These are phyloP conservation scores for Varanus komodoensis DNA, from an alignment of 2,113 vertebrate genomes.

Conservation along the genomic window DNA sequence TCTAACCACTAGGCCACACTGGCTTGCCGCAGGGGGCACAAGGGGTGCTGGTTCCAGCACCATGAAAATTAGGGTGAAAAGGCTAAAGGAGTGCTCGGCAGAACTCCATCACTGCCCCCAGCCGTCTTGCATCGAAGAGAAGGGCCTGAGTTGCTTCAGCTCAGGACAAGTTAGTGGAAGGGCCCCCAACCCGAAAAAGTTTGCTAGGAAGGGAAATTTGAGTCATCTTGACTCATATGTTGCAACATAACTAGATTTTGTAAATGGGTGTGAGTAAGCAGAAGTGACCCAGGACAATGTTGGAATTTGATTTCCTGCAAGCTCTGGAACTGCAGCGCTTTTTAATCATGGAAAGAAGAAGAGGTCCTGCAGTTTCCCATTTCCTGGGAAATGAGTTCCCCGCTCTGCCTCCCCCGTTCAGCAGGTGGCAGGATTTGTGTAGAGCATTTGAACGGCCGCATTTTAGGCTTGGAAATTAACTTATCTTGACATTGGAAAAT, in stretches of 20 bases:
- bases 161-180: conserved; percentile 29
- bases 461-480: too few relatives aligned
- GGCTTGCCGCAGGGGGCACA: not conserved
- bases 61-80: not conserved
- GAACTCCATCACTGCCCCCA: not conserved
- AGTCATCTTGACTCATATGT: conserved; percentile 14
- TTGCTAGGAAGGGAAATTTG: conserved; percentile 45
- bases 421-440: not conserved
- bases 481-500: too few relatives aligned
- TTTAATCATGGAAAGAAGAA: conserved; percentile 13
- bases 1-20: too few relatives aligned
- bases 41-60: not conserved
- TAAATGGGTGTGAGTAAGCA: conserved; percentile 35
- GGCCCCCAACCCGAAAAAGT: not conserved
- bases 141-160: not conserved
- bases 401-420: not conserved
- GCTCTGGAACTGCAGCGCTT: conserved; percentile 7
- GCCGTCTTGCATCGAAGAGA: too few relatives aligned
- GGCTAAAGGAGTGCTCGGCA: not conserved
- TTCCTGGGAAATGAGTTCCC: not conserved
- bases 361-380: not conserved
- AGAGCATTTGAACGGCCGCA: not conserved
- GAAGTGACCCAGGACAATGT: conserved; percentile 20
- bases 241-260: conserved; percentile 18
- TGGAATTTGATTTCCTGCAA: not conserved